phyloP scores from a whole-genome alignment of 1,140 invertebrate genomes.

The Aporrectodea caliginosa region DNA sequence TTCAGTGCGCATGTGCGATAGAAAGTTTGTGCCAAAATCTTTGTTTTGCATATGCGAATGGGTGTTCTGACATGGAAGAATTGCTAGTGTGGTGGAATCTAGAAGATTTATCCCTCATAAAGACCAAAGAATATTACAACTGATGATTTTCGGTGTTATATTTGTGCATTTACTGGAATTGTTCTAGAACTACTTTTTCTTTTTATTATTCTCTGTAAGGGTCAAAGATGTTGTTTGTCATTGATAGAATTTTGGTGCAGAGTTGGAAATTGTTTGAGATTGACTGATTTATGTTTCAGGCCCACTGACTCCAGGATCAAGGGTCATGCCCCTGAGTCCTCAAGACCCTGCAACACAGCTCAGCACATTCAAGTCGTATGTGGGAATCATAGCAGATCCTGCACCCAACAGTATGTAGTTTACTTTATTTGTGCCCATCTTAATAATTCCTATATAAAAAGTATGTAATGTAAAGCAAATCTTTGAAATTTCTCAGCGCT shows the following conservation, averaged over 20 bases:
- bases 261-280: not conserved
- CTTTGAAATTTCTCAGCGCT: too few species aligned
- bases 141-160: not conserved
- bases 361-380: slow-evolving; percentile 54
- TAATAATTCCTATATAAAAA: not conserved
- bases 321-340: slow-evolving; percentile 42
- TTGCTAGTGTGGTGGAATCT: too few species aligned
- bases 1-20: too few species aligned
- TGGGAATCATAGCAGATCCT: slow-evolving; percentile 51
- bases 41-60: too few species aligned
- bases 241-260: not conserved
- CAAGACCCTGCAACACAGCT: slow-evolving; percentile 52
- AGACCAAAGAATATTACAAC: not conserved
- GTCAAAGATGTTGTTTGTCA: too few species aligned
- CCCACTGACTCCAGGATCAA: slow-evolving; percentile 9
- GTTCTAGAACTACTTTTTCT: not conserved
- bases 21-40: too few species aligned
- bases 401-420: slow-evolving; percentile 41
- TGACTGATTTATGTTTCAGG: not conserved
- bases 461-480: too few species aligned
- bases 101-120: not conserved
- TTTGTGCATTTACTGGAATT: not conserved
- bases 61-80: too few species aligned
- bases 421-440: not conserved
- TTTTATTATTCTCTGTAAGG: not conserved